Percentiles rank a stretch among this genome's conserved stretches.
phyloP scores from a whole-genome alignment of 2,113 vertebrate species.

The Dermatemys mawii region DNA sequence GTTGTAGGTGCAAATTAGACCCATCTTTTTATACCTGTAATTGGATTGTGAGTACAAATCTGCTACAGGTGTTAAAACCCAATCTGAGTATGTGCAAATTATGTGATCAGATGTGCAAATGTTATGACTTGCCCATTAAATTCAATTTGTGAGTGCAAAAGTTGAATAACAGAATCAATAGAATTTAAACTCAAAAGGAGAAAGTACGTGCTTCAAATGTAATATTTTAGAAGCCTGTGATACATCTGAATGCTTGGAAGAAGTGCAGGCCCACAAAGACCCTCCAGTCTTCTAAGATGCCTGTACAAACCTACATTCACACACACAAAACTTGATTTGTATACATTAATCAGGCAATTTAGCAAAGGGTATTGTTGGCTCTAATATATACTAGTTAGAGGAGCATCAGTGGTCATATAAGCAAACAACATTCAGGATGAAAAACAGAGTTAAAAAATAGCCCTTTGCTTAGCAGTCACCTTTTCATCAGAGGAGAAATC shows the following conservation, averaged over 20 bases:
- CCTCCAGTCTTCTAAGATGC: not conserved
- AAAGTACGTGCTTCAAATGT: not conserved
- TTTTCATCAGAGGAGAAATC: not conserved
- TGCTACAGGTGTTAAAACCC: not conserved
- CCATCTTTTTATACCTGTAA: not conserved
- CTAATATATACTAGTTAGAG: conserved; percentile 9
- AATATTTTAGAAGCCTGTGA: not conserved
- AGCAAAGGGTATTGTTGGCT: not conserved
- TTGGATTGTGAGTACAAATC: not conserved
- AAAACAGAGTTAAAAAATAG: no score
- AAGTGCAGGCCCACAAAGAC: not conserved
- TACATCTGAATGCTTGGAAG: not conserved
- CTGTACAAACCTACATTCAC: not conserved
- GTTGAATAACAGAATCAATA: not conserved
- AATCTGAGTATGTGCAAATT: not conserved
- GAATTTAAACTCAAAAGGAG: not conserved
- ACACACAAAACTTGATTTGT: not conserved
- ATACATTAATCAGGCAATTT: not conserved
- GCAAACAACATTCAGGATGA: not conserved
- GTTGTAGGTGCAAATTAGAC: not conserved
- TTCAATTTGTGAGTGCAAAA: not conserved
- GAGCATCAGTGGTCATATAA: not conserved
- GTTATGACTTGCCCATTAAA: not conserved
- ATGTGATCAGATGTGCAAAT: accelerated
- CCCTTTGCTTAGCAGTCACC: not conserved